phyloP scores from a whole-genome alignment of 2,113 vertebrate species.

The Merops nubicus region DNA sequence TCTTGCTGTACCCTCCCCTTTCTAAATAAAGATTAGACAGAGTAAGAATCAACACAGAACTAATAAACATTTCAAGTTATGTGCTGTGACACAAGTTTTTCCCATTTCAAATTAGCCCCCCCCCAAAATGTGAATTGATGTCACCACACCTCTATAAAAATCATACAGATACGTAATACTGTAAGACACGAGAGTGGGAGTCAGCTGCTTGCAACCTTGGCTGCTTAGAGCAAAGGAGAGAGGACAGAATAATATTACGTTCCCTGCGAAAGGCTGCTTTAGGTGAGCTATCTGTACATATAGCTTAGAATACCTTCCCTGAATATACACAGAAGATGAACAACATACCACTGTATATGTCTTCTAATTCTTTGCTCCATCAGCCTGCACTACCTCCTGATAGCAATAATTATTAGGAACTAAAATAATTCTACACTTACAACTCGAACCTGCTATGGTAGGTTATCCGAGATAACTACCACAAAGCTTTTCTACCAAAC shows the following conservation, averaged over 20 bases:
- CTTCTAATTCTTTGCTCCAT: neutral
- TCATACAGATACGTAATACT: neutral
- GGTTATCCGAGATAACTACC: neutral
- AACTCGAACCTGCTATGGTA: neutral
- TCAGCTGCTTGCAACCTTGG: neutral
- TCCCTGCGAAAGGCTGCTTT: neutral
- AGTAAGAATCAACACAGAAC: neutral
- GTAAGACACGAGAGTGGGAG: neutral
- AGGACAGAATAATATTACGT: accelerated
- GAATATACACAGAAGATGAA: too few relatives aligned
- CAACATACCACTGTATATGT: too few relatives aligned
- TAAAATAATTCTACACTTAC: neutral
- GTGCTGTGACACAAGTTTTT: neutral
- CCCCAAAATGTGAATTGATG: neutral
- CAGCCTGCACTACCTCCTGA: too few relatives aligned
- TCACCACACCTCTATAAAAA: neutral
- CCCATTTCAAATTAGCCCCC: neutral
- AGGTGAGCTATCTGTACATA: neutral
- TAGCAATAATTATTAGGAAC: neutral
- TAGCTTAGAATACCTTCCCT: too few relatives aligned
- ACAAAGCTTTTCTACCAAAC: neutral
- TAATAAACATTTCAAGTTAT: neutral
- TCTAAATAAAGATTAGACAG: neutral
- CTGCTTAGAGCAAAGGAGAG: neutral
- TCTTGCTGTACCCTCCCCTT: neutral